Evolutionary conservation across 1,140 invertebrate species (phyloP).

Genomic region (Bombus sibiricus): DNA sequence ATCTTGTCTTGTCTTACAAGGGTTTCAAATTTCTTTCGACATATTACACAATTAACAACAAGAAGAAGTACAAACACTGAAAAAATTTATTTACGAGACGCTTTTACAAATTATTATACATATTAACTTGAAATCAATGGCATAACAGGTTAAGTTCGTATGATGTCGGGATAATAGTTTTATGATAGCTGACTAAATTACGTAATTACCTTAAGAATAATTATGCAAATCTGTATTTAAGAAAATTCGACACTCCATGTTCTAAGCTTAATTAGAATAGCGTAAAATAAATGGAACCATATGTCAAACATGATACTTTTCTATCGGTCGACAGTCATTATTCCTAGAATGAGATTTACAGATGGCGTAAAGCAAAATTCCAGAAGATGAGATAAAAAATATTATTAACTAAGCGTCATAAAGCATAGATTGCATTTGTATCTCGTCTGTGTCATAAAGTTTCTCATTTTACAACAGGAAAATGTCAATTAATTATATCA

Average conservation of each 20-base stretch:
- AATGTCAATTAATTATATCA: too few species aligned
- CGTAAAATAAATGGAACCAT: constrained; percentile 53
- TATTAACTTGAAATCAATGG: neutral
- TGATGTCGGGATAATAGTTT: neutral
- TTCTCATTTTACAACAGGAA: too few species aligned
- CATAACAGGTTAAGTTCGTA: constrained; percentile 19
- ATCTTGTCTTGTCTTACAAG: neutral
- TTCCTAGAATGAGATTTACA: constrained; percentile 3
- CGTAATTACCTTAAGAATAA: constrained; percentile 57
- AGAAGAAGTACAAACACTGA: neutral
- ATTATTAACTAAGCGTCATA: neutral
- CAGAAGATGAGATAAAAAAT: neutral
- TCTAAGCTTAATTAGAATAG: constrained; percentile 37
- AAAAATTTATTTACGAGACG: constrained; percentile 9
- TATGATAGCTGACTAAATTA: neutral
- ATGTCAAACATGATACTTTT: constrained; percentile 63
- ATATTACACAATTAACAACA: neutral
- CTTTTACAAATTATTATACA: neutral
- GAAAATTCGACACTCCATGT: constrained; percentile 43
- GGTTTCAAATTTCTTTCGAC: neutral
- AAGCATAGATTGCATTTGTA: neutral
- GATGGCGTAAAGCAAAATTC: constrained; percentile 27
- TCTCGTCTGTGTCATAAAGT: too few species aligned
- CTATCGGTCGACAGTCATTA: constrained; percentile 29
- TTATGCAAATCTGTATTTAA: constrained; percentile 49